A percentile compares a stretch with the other conserved stretches of the same genome.
Conservation (phyloP, 2,888 invertebrate species). For the Coremacera marginata region DNA sequence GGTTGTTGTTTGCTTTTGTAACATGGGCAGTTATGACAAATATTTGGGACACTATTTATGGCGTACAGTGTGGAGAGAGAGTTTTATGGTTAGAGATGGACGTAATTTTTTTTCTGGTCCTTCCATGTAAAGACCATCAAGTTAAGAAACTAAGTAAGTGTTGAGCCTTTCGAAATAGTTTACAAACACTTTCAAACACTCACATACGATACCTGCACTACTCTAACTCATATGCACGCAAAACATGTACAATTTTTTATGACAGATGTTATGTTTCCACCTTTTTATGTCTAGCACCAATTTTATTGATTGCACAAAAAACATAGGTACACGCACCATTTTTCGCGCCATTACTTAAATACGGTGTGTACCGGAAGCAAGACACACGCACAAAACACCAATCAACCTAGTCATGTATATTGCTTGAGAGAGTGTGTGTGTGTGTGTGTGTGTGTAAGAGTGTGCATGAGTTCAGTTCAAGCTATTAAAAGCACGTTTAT, state of each 20-base stretch:
- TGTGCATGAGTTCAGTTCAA: slow-evolving; percentile 10
- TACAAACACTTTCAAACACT: slow-evolving; percentile 15
- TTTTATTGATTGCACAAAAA: background rate
- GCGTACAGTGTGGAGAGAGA: no score
- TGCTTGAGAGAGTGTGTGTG: no score
- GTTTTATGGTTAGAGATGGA: no score
- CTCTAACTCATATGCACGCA: no score
- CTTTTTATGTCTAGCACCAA: background rate
- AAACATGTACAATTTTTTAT: background rate
- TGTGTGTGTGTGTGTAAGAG: slow-evolving; percentile 3
- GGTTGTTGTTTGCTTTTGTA: no score
- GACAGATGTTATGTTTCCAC: slow-evolving; percentile 2
- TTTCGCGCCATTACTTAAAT: background rate
- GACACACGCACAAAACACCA: background rate
- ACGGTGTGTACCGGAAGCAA: background rate
- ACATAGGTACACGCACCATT: background rate
- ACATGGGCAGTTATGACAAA: no score
- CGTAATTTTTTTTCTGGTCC: no score
- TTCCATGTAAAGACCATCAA: no score
- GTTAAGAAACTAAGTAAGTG: background rate
- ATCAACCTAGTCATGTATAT: no score
- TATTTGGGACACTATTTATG: no score
- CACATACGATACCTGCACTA: background rate
- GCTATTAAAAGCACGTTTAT: slow-evolving; percentile 36
- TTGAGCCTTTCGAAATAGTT: background rate